A percentile compares a stretch with the other conserved stretches of the same genome.
Conservation (phyloP, 1,140 invertebrate genomes). For the Phocides pigmalion region DNA sequence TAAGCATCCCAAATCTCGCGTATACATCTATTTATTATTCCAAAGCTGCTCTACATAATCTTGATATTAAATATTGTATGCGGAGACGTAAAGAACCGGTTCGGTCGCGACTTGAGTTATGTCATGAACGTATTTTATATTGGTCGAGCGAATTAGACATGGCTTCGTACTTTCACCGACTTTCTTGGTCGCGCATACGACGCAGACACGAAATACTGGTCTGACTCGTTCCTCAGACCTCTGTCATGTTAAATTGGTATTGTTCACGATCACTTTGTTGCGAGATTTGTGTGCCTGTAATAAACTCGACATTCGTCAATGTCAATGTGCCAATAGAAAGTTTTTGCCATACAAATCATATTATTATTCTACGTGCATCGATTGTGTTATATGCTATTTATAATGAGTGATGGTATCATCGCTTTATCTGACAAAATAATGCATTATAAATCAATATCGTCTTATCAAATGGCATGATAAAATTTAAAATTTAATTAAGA, state of each 20-base stretch:
- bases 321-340: constrained; percentile 47
- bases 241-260: constrained; percentile 48
- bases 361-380: background rate
- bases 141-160: constrained; percentile 66
- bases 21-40: constrained; percentile 58
- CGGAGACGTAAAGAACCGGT: constrained; percentile 60
- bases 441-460: constrained; percentile 1
- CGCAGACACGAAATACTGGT: constrained; percentile 61
- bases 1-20: constrained; percentile 56
- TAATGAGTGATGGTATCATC: constrained; percentile 1
- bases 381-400: background rate
- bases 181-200: constrained; percentile 60
- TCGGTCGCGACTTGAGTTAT: constrained; percentile 51
- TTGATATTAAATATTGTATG: constrained; percentile 58
- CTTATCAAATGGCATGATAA: constrained; percentile 3
- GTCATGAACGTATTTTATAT: constrained; percentile 73
- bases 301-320: constrained; percentile 49
- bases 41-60: constrained; percentile 44
- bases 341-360: constrained; percentile 21
- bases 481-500: background rate
- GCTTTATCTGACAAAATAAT: constrained; percentile 1
- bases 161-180: constrained; percentile 73
- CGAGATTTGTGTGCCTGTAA: constrained; percentile 48
- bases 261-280: constrained; percentile 55
- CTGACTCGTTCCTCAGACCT: constrained; percentile 65